These are phyloP conservation scores for Hemaris fuciformis DNA, from an alignment of 2,888 invertebrate genomes.

Conservation along the genomic window DNA sequence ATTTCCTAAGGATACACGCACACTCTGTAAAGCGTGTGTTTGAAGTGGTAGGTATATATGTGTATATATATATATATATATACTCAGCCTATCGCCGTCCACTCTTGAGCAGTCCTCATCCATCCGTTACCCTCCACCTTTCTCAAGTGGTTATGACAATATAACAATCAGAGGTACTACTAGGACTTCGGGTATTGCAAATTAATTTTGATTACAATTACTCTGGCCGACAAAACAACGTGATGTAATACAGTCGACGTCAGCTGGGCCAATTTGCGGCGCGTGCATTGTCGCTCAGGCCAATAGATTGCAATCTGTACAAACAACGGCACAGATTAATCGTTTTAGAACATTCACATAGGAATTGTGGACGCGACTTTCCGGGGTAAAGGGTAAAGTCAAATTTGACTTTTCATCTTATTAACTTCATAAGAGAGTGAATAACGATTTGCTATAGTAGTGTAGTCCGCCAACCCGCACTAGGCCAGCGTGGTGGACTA, in stretches of 20 bases:
- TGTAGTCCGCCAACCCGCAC: no score
- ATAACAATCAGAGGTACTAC: neutral
- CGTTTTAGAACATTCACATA: slow-evolving; percentile 3
- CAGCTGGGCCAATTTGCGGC: slow-evolving; percentile 37
- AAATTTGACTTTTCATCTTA: neutral
- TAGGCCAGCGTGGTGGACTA: no score
- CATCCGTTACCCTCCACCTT: no score
- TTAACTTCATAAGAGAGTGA: no score
- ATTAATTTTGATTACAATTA: neutral
- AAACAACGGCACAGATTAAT: slow-evolving; percentile 19
- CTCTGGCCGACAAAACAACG: neutral
- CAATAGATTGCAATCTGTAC: slow-evolving; percentile 33
- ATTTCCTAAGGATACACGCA: no score
- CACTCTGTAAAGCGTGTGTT: no score
- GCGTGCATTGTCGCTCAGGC: slow-evolving; percentile 30
- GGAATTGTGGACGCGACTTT: neutral
- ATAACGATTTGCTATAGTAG: no score
- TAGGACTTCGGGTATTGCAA: neutral
- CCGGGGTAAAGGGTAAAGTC: neutral
- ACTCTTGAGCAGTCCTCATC: no score
- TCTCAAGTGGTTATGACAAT: no score
- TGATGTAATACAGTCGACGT: neutral
- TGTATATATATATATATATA: no score
- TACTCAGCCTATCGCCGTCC: no score
- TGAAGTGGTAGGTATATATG: no score